These are phyloP conservation scores for Catocala sponsa DNA, from an alignment of 2,888 invertebrate species.

Conservation along the genomic window DNA sequence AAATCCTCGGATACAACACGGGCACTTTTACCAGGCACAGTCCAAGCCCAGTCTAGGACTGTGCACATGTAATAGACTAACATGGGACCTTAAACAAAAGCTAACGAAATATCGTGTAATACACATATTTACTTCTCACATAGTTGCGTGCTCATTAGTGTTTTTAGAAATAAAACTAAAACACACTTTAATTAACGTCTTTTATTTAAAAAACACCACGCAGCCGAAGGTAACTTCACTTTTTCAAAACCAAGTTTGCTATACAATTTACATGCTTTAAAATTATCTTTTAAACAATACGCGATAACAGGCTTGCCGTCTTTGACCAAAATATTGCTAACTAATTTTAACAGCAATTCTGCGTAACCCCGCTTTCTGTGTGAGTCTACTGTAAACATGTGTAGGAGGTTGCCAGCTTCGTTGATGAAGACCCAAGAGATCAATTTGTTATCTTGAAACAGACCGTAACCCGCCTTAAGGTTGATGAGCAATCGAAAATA, in stretches of 20 bases:
- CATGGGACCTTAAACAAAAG: too few species aligned
- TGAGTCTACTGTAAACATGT: conserved; percentile 62
- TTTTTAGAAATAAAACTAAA: too few species aligned
- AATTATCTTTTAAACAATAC: conserved; percentile 59
- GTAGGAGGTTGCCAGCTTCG: conserved; percentile 62
- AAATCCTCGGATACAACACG: too few species aligned
- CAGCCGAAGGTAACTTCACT: conserved; percentile 30
- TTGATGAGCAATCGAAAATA: conserved; percentile 59
- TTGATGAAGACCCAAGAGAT: conserved; percentile 64
- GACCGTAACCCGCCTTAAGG: conserved; percentile 60
- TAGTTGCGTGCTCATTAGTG: too few species aligned
- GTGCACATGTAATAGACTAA: too few species aligned
- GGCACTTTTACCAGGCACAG: too few species aligned
- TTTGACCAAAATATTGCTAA: conserved; percentile 55
- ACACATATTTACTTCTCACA: too few species aligned
- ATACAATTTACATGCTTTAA: conserved; percentile 57
- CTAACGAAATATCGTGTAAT: too few species aligned
- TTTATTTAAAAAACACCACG: conserved; percentile 51
- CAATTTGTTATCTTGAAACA: conserved; percentile 55
- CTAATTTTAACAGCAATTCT: conserved; percentile 58
- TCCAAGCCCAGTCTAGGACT: too few species aligned
- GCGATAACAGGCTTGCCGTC: conserved; percentile 56
- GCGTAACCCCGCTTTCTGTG: conserved; percentile 66
- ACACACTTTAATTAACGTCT: not conserved
- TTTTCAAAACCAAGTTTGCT: conserved; percentile 57